Evolutionary conservation across 2,797 vertebrate species (phyloP), one percentile per base, ranked within the genome.

Genomic region (Pseudopleuronectes americanus): DNA sequence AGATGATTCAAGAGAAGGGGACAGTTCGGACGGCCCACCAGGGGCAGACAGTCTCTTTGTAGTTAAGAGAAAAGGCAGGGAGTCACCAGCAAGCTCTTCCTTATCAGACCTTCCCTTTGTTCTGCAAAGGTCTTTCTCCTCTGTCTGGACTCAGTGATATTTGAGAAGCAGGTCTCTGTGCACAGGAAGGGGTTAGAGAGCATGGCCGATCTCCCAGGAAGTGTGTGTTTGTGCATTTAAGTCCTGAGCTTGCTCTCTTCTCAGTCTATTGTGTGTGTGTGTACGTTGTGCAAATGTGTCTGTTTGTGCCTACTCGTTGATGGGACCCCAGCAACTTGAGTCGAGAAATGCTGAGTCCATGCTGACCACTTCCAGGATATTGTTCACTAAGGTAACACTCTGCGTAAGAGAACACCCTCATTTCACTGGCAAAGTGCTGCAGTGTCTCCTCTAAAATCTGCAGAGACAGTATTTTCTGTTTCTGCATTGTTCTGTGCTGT

Each of bases 131-230:
- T 92, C 89, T 86, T 76, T 61, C 78, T 84, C 70, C 81, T 77
- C 72, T 77, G 79, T 71, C 78, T 88, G 85, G 79, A 88, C 78
- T 88, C 87, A 66, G 84, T 88, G 91, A 90, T 92, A 92, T 92
- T 91, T 92, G 87, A 90, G 88, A 88, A 64, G 69, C 71, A 76
- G 73, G 72, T 74, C 49, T 1, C 19, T 59, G 65, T 68, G 68
- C 69, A 83, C 78, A 81, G 77, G 68, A 81, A 79, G 79, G 28
- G 84, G 86, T 88, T 83, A 87, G 74, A 85, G 87, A 84, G 68
- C 85, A 71, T n/a, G 55, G 74, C 59, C 80, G 70, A 59, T 82
- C 66, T 67, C 70, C 59, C 49, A 71, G 84, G 33, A 75, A 16
- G 33, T 71, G 66, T 72, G 71, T 70, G 49, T 77, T 19, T 59